phyloP scores from a whole-genome alignment of 2,797 vertebrate species.

The Acanthiza pusilla region DNA sequence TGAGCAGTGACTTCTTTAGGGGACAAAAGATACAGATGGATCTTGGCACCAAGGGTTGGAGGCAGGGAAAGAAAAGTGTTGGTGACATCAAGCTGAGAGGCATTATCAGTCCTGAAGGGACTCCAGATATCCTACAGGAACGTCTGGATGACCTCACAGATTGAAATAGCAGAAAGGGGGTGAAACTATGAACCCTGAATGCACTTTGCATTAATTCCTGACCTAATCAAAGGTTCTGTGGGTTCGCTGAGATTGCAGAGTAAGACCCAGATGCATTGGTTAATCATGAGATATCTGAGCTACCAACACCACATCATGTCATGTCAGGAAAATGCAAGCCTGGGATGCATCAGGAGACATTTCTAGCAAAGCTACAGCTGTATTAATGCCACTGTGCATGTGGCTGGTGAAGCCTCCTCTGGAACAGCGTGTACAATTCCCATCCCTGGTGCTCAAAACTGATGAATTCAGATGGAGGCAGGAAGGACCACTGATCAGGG shows the following conservation, averaged over 20 bases:
- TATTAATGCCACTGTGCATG: neutral
- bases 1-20: neutral
- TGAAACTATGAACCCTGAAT: neutral
- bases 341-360: neutral
- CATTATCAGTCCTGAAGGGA: neutral
- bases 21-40: neutral
- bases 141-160: neutral
- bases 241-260: neutral
- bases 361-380: neutral
- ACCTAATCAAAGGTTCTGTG: neutral
- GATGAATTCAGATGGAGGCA: neutral
- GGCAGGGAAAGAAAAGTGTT: neutral
- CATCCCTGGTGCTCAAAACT: neutral
- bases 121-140: neutral
- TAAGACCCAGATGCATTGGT: neutral
- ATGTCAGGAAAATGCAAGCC: neutral
- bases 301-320: neutral
- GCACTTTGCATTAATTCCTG: neutral
- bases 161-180: neutral
- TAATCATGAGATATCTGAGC: neutral
- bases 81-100: neutral
- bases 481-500: neutral
- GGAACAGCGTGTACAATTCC: neutral
- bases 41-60: neutral
- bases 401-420: neutral